These are phyloP conservation scores for Thysanoteuthis rhombus DNA, from an alignment of 2,888 invertebrate genomes.

Conservation along the genomic window DNA sequence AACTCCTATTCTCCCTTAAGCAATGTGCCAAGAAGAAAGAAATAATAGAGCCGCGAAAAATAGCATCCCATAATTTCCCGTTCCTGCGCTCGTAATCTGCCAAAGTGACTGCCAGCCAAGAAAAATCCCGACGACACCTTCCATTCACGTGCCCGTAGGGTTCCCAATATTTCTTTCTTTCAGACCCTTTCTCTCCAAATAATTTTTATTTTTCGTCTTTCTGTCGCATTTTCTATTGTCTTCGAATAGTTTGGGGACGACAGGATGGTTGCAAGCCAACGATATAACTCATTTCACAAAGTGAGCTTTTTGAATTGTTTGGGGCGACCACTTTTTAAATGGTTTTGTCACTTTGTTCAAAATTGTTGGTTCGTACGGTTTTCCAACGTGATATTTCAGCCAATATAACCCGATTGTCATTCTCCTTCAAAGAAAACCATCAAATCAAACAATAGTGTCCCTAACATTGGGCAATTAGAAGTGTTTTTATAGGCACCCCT, in stretches of 20 bases:
- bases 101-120: background rate
- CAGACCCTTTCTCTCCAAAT: background rate
- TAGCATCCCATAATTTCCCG: background rate
- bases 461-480: background rate
- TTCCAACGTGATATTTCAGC: background rate
- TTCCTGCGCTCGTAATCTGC: background rate
- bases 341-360: background rate
- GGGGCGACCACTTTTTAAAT: background rate
- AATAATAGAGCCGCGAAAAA: background rate
- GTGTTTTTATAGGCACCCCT: background rate
- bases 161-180: background rate
- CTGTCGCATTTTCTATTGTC: background rate
- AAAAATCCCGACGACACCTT: background rate
- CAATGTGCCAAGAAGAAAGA: background rate
- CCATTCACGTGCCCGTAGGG: background rate
- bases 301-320: background rate
- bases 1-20: background rate
- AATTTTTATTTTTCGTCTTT: background rate
- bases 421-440: background rate
- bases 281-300: background rate
- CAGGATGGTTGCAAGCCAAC: background rate
- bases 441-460: background rate
- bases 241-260: background rate
- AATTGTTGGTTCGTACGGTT: background rate
- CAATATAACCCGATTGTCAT: background rate